Evolutionary conservation across 2,888 invertebrate genomes (phyloP).

Genomic region (Clunio marinus): DNA sequence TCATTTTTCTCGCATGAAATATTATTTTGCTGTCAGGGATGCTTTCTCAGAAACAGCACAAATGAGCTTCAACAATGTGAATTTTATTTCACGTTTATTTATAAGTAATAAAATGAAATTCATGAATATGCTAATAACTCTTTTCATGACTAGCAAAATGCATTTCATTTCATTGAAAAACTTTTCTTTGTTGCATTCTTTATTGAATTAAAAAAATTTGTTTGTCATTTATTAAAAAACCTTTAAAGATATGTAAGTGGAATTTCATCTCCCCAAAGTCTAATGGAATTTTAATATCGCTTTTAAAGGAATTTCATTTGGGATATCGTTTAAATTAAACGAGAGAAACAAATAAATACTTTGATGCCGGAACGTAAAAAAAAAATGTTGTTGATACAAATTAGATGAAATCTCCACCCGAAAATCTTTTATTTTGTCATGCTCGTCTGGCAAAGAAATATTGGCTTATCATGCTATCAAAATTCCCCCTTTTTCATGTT

Average conservation of each 20-base stretch:
- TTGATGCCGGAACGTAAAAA: background rate
- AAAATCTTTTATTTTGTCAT: too few species aligned
- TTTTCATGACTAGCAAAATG: too few species aligned
- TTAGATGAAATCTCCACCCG: slow-evolving; percentile 1
- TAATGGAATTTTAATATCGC: slow-evolving; percentile 1
- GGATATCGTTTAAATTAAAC: background rate
- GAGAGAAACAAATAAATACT: background rate
- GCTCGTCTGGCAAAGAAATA: background rate
- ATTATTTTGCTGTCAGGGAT: background rate
- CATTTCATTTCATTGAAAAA: too few species aligned
- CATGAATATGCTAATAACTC: too few species aligned
- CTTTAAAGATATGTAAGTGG: too few species aligned
- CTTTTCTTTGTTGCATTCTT: too few species aligned
- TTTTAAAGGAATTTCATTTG: background rate
- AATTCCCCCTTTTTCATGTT: background rate
- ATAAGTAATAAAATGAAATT: too few species aligned
- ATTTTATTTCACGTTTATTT: too few species aligned
- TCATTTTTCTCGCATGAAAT: slow-evolving; percentile 8
- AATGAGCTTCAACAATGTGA: too few species aligned
- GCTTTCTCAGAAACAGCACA: too few species aligned
- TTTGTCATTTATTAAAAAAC: too few species aligned
- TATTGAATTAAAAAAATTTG: too few species aligned
- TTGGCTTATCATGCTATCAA: background rate
- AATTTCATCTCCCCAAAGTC: background rate
- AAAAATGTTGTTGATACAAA: background rate